phyloP scores from a whole-genome alignment of 1,140 invertebrate genomes.

The Drosophila ohnishii region DNA sequence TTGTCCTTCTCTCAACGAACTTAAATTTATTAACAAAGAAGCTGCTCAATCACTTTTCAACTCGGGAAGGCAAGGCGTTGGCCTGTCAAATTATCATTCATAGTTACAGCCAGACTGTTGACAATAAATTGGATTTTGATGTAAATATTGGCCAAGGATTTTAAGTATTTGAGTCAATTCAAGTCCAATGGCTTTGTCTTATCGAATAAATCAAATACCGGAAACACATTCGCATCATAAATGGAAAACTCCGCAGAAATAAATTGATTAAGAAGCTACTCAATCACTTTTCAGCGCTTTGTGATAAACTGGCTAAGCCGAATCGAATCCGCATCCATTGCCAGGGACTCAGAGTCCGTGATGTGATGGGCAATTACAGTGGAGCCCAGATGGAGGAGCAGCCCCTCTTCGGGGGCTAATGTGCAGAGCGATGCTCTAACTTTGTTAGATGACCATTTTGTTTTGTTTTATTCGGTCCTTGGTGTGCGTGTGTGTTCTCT shows the following conservation, averaged over 20 bases:
- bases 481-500: conserved; percentile 4
- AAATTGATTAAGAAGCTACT: conserved; percentile 44
- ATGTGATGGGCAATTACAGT: conserved; percentile 39
- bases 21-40: background rate
- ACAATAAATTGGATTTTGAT: conserved; percentile 10
- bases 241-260: conserved; percentile 18
- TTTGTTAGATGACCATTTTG: conserved; percentile 45
- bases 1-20: background rate
- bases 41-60: conserved; percentile 4
- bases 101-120: background rate
- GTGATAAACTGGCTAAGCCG: conserved; percentile 34
- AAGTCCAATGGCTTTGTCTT: conserved; percentile 1
- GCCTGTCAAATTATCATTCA: conserved; percentile 2
- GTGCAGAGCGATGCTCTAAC: conserved; percentile 40
- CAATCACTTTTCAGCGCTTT: conserved; percentile 49
- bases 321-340: conserved; percentile 20
- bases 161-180: background rate
- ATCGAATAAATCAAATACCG: conserved; percentile 23
- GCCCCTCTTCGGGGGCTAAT: conserved; percentile 27
- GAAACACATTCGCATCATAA: conserved; percentile 19
- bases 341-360: conserved; percentile 1
- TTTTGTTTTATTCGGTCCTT: conserved; percentile 35
- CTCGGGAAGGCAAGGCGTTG: background rate
- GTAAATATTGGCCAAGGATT: conserved; percentile 1
- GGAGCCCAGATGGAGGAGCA: background rate